These are phyloP conservation scores for Phalloptychus januarius DNA, from an alignment of 2,797 vertebrate genomes.

Conservation along the genomic window DNA sequence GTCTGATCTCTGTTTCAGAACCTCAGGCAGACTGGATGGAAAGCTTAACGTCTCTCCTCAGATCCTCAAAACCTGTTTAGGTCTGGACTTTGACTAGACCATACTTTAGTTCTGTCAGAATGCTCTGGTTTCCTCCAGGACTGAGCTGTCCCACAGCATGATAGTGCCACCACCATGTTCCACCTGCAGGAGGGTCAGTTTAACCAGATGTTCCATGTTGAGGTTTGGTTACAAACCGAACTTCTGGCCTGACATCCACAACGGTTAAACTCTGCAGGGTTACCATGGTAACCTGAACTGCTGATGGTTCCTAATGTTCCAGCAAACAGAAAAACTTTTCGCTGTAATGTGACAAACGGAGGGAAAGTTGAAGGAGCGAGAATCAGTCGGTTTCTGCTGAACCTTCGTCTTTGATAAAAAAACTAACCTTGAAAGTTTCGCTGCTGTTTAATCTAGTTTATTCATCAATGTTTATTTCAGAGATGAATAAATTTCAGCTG, in stretches of 20 bases:
- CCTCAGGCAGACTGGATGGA: not conserved
- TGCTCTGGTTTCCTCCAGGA: not conserved
- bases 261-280: not conserved
- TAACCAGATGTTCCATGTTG: not conserved
- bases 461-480: not conserved
- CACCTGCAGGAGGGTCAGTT: not conserved
- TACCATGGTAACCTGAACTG: not conserved
- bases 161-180: not conserved
- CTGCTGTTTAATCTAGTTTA: not conserved
- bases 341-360: not conserved
- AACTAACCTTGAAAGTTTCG: not conserved
- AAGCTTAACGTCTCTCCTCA: not conserved
- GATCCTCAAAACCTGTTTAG: not conserved
- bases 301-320: not conserved
- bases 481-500: not conserved
- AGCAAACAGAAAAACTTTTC: not conserved
- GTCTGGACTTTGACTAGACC: not conserved
- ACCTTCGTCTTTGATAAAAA: not conserved
- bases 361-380: not conserved
- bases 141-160: not conserved
- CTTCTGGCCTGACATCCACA: not conserved
- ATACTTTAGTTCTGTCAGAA: not conserved
- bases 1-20: not conserved
- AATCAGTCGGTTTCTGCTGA: not conserved
- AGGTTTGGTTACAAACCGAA: not conserved